Percentiles rank a stretch among this genome's conserved stretches.
Conservation (phyloP, 2,113 vertebrate genomes). For the Brachionichthys hirsutus region DNA sequence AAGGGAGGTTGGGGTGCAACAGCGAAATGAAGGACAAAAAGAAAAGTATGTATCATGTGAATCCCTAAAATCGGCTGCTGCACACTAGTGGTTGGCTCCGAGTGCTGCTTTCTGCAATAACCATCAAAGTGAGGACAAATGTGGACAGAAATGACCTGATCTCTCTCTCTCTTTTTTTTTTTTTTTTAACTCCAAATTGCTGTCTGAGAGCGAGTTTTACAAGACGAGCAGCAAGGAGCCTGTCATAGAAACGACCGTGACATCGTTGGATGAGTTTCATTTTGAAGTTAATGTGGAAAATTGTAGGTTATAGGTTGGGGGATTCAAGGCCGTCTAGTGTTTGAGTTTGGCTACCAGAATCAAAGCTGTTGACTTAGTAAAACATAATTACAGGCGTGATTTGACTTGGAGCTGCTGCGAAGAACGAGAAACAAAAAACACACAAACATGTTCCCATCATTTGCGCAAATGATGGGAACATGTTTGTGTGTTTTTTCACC, state of each 20-base stretch:
- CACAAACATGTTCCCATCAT: conserved; percentile 11
- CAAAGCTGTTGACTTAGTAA: conserved; percentile 39
- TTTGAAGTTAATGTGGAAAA: conserved; percentile 28
- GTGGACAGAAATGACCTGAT: conserved; percentile 24
- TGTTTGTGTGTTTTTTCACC: no score
- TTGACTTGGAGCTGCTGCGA: conserved; percentile 24
- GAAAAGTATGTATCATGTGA: conserved; percentile 16
- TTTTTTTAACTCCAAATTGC: conserved; percentile 32
- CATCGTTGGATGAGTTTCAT: conserved; percentile 5
- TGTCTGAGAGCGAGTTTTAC: conserved; percentile 19
- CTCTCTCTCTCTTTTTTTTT: no score
- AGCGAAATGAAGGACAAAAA: conserved; percentile 28
- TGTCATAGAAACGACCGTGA: conserved; percentile 2
- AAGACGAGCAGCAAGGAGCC: not conserved
- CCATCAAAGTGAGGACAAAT: conserved; percentile 30
- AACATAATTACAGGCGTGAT: conserved; percentile 40
- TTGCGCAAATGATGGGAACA: conserved; percentile 26
- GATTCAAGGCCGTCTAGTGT: conserved; percentile 21
- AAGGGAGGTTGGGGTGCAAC: not conserved
- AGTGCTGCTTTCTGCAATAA: conserved; percentile 4
- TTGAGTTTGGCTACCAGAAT: conserved; percentile 23
- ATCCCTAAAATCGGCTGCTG: conserved; percentile 19
- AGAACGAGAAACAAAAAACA: not conserved
- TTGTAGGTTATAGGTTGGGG: conserved; percentile 16
- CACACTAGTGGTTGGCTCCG: conserved; percentile 3